A percentile compares a stretch with the other conserved stretches of the same genome.
phyloP scores from a whole-genome alignment of 2,888 invertebrate species.

The Scaeva pyrastri region DNA sequence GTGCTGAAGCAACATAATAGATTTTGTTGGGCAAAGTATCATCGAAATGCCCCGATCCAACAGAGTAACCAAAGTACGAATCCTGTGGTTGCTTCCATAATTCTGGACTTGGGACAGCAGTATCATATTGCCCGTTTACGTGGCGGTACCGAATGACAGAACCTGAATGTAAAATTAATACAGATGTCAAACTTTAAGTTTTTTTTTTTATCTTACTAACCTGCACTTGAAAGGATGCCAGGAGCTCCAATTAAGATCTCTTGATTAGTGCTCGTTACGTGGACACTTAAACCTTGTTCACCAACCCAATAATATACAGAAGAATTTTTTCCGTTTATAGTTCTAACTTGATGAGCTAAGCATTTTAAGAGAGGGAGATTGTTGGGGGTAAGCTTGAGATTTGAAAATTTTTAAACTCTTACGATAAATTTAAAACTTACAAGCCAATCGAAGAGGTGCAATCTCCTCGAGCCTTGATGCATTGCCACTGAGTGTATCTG shows the following conservation, averaged over 20 bases:
- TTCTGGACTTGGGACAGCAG: slow-evolving; percentile 80
- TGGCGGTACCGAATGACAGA: slow-evolving; percentile 81
- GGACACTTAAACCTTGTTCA: slow-evolving; percentile 83
- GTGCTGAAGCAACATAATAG: slow-evolving; percentile 83
- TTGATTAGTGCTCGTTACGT: slow-evolving; percentile 82
- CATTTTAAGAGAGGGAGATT: no score
- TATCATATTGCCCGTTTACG: slow-evolving; percentile 77
- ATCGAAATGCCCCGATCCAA: slow-evolving; percentile 82
- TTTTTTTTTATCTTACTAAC: no score
- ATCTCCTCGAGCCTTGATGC: slow-evolving; percentile 80
- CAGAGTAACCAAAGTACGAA: slow-evolving; percentile 84
- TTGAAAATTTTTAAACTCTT: background rate
- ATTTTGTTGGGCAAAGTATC: slow-evolving; percentile 78
- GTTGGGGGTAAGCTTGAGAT: no score
- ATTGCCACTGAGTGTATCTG: slow-evolving; percentile 80
- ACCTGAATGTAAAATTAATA: slow-evolving; percentile 57
- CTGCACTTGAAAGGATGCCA: slow-evolving; percentile 79
- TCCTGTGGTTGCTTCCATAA: slow-evolving; percentile 81
- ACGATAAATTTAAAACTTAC: slow-evolving; percentile 57
- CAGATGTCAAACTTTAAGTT: no score
- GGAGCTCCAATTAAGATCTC: slow-evolving; percentile 83
- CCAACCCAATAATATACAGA: slow-evolving; percentile 82
- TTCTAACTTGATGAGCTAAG: slow-evolving; percentile 78
- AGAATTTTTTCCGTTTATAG: slow-evolving; percentile 77
- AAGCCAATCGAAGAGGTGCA: slow-evolving; percentile 81